phyloP scores from a whole-genome alignment of 2,888 invertebrate genomes.

The Ptilodon capucinus region DNA sequence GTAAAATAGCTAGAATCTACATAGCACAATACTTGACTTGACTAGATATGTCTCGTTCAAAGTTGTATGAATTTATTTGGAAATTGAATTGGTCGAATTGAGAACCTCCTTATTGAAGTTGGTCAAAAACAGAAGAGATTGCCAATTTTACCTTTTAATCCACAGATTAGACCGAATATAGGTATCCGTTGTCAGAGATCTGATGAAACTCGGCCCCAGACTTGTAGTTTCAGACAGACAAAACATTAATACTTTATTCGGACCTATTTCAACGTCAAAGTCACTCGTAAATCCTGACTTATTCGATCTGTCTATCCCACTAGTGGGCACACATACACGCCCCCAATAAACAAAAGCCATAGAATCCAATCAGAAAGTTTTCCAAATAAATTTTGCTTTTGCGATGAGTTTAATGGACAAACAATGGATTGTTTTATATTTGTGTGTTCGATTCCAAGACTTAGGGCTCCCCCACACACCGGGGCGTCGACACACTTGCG shows the following conservation, averaged over 20 bases:
- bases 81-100: too few species aligned
- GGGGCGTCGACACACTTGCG: too few species aligned
- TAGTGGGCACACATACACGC: slow-evolving; percentile 18
- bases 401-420: slow-evolving; percentile 54
- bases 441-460: slow-evolving; percentile 52
- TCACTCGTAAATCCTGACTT: slow-evolving; percentile 17
- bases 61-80: too few species aligned
- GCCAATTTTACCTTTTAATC: too few species aligned
- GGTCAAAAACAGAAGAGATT: too few species aligned
- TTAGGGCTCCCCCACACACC: too few species aligned
- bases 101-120: too few species aligned
- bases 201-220: slow-evolving; percentile 1
- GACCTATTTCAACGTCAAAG: slow-evolving; percentile 36
- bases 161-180: too few species aligned
- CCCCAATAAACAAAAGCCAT: slow-evolving; percentile 36
- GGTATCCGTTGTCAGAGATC: neutral
- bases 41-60: too few species aligned
- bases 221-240: slow-evolving; percentile 5
- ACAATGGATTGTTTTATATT: slow-evolving; percentile 61
- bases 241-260: slow-evolving; percentile 26
- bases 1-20: too few species aligned
- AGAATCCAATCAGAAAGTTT: slow-evolving; percentile 48
- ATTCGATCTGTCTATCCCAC: slow-evolving; percentile 18
- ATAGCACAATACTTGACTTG: too few species aligned
- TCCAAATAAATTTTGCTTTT: slow-evolving; percentile 48